These are phyloP conservation scores for Silurus meridionalis DNA, from an alignment of 2,113 vertebrate genomes.

Conservation along the genomic window DNA sequence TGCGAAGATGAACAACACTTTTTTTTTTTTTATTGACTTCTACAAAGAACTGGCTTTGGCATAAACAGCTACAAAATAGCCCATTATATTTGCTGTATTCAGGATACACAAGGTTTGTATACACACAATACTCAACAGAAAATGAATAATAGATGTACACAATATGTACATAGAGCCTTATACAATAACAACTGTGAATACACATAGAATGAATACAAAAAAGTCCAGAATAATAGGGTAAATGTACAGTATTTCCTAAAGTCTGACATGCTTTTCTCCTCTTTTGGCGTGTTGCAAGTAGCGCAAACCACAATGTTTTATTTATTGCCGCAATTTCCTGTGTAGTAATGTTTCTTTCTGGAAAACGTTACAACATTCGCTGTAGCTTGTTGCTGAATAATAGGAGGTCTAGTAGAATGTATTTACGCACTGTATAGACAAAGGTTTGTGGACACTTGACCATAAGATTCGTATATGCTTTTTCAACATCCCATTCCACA, in stretches of 20 bases:
- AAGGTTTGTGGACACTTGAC: too few species aligned
- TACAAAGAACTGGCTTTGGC: neutral
- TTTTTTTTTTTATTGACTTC: slow-evolving; percentile 7
- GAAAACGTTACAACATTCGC: too few species aligned
- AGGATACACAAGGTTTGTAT: neutral
- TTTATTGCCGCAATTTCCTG: neutral
- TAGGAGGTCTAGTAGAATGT: neutral
- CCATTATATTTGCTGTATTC: neutral
- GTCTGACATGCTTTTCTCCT: neutral
- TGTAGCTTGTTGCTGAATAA: neutral
- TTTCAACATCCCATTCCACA: too few species aligned
- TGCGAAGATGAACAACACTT: neutral
- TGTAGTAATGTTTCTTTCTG: neutral
- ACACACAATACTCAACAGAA: neutral
- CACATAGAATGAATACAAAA: neutral
- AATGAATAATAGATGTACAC: neutral
- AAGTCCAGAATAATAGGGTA: neutral
- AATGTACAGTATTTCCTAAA: neutral
- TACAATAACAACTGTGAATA: slow-evolving; percentile 2
- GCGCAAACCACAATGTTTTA: neutral
- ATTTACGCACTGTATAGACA: neutral
- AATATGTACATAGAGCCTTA: neutral
- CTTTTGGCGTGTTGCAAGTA: neutral
- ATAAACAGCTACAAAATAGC: neutral
- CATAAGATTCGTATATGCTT: too few species aligned